These are phyloP conservation scores for Diloba caeruleocephala DNA, from an alignment of 2,888 invertebrate species.

Conservation along the genomic window DNA sequence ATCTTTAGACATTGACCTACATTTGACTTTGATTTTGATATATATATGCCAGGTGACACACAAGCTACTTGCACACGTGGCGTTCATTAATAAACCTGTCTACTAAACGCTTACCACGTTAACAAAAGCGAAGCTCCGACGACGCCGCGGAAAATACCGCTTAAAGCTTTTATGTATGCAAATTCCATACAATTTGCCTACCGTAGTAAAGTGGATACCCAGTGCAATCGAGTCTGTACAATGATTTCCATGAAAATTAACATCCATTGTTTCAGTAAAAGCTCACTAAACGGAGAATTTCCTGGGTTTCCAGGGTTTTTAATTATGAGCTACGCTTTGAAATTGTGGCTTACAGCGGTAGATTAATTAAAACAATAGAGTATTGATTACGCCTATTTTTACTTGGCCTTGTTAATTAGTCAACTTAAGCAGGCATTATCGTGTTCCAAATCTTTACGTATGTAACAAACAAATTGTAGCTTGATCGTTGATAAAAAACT, in stretches of 20 bases:
- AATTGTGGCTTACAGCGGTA: not conserved
- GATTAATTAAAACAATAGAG: constrained; percentile 12
- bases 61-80: constrained; percentile 13
- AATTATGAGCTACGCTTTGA: constrained; percentile 15
- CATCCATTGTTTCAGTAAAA: constrained; percentile 33
- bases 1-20: no score
- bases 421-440: not conserved
- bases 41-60: no score
- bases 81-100: constrained; percentile 46
- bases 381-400: not conserved
- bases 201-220: constrained; percentile 37
- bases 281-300: constrained; percentile 15
- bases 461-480: not conserved
- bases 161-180: constrained; percentile 44
- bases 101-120: constrained; percentile 41
- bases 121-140: constrained; percentile 42
- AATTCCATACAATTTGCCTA: constrained; percentile 45
- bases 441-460: not conserved
- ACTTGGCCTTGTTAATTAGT: not conserved
- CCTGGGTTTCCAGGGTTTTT: not conserved
- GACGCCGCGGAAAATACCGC: constrained; percentile 38
- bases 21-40: no score
- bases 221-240: constrained; percentile 30
- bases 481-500: no score
- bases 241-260: constrained; percentile 51